phyloP scores from a whole-genome alignment of 2,888 invertebrate species.

The Lepidocyrtinus sp. region DNA sequence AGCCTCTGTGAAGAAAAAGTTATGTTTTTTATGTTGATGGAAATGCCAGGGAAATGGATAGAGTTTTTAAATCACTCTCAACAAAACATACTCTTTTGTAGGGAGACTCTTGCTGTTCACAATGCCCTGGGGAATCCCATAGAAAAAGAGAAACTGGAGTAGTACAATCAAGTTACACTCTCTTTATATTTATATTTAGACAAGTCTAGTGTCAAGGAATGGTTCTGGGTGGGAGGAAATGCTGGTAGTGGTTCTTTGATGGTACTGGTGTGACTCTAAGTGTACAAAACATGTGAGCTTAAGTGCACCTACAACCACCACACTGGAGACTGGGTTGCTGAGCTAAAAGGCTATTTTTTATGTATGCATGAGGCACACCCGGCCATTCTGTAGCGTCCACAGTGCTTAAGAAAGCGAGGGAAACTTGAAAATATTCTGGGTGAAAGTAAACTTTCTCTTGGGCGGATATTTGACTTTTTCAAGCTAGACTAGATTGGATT shows the following conservation, averaged over 20 bases:
- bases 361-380: too few species aligned
- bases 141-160: slow-evolving; percentile 17
- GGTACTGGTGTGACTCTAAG: background rate
- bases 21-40: slow-evolving; percentile 36
- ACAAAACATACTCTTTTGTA: slow-evolving; percentile 27
- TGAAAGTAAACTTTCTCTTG: too few species aligned
- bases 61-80: slow-evolving; percentile 48
- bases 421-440: too few species aligned
- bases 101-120: slow-evolving; percentile 43
- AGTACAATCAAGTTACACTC: slow-evolving; percentile 25
- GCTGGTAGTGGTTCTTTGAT: background rate
- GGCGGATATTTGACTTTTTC: too few species aligned
- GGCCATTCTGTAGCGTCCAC: too few species aligned
- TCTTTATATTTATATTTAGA: slow-evolving; percentile 3
- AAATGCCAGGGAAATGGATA: slow-evolving; percentile 24
- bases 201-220: background rate
- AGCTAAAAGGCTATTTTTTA: too few species aligned
- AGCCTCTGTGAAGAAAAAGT: background rate
- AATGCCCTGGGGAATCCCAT: slow-evolving; percentile 49
- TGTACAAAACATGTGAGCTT: background rate
- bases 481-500: too few species aligned
- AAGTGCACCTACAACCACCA: background rate
- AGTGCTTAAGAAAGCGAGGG: too few species aligned
- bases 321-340: too few species aligned
- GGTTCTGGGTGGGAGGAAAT: background rate